Conservation (phyloP, 1,140 invertebrate genomes). For the Littorina saxatilis region DNA sequence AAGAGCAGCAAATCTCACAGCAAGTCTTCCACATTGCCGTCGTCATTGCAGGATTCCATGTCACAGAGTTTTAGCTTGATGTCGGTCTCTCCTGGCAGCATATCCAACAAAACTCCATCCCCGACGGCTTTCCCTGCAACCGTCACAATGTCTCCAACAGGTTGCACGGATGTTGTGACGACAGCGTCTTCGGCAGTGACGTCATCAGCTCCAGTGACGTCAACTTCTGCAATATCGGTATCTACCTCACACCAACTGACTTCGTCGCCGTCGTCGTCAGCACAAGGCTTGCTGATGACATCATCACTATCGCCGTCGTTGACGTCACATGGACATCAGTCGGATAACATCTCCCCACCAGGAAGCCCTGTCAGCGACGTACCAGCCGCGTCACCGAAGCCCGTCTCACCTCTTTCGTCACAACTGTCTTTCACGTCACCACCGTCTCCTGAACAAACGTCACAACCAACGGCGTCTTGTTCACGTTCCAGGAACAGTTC, state of each 20-base stretch:
- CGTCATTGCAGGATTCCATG: not conserved
- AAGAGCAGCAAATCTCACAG: not conserved
- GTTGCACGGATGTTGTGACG: too few relatives aligned
- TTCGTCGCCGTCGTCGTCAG: not conserved
- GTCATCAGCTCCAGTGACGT: not conserved
- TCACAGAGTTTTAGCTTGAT: not conserved
- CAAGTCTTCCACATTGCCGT: not conserved
- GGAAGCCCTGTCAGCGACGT: too few relatives aligned
- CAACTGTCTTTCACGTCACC: too few relatives aligned
- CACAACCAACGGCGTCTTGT: too few relatives aligned
- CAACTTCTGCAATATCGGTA: not conserved
- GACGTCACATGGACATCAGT: too few relatives aligned
- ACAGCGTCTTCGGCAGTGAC: too few relatives aligned
- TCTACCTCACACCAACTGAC: not conserved
- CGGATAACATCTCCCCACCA: too few relatives aligned
- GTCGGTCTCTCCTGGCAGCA: not conserved
- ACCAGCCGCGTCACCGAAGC: too few relatives aligned
- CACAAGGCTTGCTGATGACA: not conserved
- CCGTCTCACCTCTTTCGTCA: too few relatives aligned
- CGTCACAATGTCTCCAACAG: not conserved
- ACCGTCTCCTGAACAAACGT: too few relatives aligned
- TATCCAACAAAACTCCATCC: not conserved
- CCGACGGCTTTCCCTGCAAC: not conserved
- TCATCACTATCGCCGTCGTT: too few relatives aligned
- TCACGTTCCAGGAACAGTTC: too few relatives aligned